A percentile compares a stretch with the other conserved stretches of the same genome.
phyloP scores from a whole-genome alignment of 2,113 vertebrate species.

The Dissostichus mawsoni region DNA sequence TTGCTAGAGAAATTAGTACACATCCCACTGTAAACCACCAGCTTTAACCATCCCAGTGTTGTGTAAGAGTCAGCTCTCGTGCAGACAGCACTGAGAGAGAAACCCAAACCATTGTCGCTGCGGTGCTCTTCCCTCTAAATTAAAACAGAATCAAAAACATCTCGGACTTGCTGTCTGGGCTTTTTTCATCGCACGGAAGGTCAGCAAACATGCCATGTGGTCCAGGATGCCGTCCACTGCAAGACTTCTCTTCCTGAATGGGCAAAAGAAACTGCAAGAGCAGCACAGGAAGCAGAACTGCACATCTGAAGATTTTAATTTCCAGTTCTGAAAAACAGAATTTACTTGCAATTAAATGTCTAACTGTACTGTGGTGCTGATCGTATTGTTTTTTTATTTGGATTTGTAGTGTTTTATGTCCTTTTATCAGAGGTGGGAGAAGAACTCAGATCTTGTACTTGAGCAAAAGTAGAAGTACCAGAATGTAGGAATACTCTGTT shows the following conservation, averaged over 20 bases:
- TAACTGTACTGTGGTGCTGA: no score
- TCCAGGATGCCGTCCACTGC: conserved; percentile 11
- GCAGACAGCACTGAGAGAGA: conserved; percentile 12
- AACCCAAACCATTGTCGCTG: conserved; percentile 26
- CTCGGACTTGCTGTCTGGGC: conserved; percentile 41
- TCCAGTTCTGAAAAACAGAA: background rate
- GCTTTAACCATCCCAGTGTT: background rate
- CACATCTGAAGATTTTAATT: conserved; percentile 28
- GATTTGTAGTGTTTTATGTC: no score
- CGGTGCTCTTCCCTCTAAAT: conserved; percentile 4
- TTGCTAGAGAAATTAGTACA: background rate
- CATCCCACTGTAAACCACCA: background rate
- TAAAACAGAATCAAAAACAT: conserved; percentile 44
- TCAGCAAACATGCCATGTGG: conserved; percentile 39
- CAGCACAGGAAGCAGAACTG: conserved; percentile 29
- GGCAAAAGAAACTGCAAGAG: conserved; percentile 17
- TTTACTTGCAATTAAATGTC: no score
- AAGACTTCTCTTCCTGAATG: conserved; percentile 11
- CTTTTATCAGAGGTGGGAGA: no score
- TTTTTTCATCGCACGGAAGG: conserved; percentile 37
- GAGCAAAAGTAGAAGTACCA: no score
- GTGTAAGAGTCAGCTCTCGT: conserved; percentile 2
- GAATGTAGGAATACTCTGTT: no score
- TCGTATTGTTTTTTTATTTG: no score
- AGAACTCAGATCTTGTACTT: no score